Base-by-base conservation (phyloP, 2,113 vertebrate genomes). In the Lynx canadensis region DNA sequence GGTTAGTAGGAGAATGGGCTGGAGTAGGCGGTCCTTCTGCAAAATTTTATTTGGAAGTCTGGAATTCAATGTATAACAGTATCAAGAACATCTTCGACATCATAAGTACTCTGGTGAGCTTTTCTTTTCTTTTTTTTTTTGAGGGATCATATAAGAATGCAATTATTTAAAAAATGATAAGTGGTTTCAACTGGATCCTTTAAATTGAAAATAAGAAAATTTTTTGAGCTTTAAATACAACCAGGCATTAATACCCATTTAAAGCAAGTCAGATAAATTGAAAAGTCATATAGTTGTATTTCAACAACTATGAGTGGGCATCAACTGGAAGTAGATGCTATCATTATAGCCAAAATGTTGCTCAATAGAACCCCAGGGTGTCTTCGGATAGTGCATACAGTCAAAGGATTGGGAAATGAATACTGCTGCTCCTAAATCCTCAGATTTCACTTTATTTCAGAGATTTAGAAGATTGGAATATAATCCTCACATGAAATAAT, bases 211-310 rank as follows among this genome's bases (percentile, higher is more conserved):
- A 14, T 13, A 50, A 66, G 88, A 2, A 57, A 76, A 14, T 11
- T 2, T 66, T 90, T 31, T 89, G 29, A 92, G 52, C 21, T 78
- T 95, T 84, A 87, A 97, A 93, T 94, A 92, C 1, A 69, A 63
- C 7, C 60, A 91, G 68, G 10, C 27, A 80, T 36, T 95, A 48
- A 48, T 94, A 97, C 29, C 33, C 21, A 73, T 4, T 71, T 27
- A 94, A 71, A 84, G 25, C 48, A 87, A 91, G 18, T 83, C 29
- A 60, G 65, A 86, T 76, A 87, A 76, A 52, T 33, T 63, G 29
- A 95, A 87, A 55, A 97, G 45, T 48, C 29, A 91, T 19, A 50
- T 38, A 81, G 57, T 41, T 92, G 14, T 81, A n/a, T 36, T 93
- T 85, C 36, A 83, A 29, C 36, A 92, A 33, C 31, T 78, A 36